Base-by-base conservation (phyloP, 1,140 invertebrate genomes). In the Colletes latitarsis region DNA sequence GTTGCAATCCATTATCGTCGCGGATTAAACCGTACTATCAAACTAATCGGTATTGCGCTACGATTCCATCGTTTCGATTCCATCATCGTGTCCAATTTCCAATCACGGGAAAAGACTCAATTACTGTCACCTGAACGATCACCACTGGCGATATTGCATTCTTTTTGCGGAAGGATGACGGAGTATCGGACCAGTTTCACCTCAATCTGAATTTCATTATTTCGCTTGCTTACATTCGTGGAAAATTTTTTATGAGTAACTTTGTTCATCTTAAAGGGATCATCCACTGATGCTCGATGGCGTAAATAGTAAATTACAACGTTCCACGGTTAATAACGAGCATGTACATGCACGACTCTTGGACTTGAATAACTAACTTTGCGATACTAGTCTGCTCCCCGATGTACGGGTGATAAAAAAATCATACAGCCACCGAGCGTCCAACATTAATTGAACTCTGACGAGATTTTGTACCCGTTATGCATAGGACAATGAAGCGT, bases 281-380 rank as follows among this genome's bases (percentile, higher is more conserved):
- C 30, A 30, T 60, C 19, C 6, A 21, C 8, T 4, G 15, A 60
- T 21, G 1, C 10, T 12, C 21, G 19, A 9, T 21, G n/a, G 4
- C 10, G 14, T 39, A 14, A 14, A 30, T 62, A 30, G 6, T 3
- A 21, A 10, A 9, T 58, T 9, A 9, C 19, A 30, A 30, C 30
- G 30, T 67, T 64, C 46, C 19, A 46, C 46, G 30, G 19, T 69
- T 76, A 49, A 63, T 81, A 53, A 41, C n/a, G 46, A 30, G 52
- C 55, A 15, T 57, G 63, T 75, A 49, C 12, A 69, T 60, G 53
- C 64, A 58, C 30, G 63, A 12, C 6, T n/a, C n/a, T 14, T 68
- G 15, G 9, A 46, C 14, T 4, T 8, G 12, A 41, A 12, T 41
- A 69, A 12, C 52, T 39, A 69, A 72, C 12, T 60, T 15, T 3